phyloP scores from a whole-genome alignment of 2,888 invertebrate species.

The Noctua janthe region DNA sequence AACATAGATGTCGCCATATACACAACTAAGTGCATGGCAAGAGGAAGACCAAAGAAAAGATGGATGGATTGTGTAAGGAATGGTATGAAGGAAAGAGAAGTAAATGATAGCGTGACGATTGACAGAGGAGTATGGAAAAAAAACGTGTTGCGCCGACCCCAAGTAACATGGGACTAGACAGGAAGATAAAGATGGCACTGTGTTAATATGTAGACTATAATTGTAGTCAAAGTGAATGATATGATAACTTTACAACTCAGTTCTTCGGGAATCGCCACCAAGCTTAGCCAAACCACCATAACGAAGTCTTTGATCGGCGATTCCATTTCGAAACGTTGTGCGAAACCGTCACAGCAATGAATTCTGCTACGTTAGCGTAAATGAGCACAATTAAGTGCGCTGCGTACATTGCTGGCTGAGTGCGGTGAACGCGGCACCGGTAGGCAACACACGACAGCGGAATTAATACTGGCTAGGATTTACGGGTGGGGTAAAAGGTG shows the following conservation, averaged over 20 bases:
- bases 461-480: conserved; percentile 53
- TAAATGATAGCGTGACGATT: too few relatives aligned
- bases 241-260: background rate
- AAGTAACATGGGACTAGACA: too few relatives aligned
- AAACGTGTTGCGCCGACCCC: too few relatives aligned
- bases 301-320: conserved; percentile 36
- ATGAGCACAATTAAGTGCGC: conserved; percentile 52
- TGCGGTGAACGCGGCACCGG: conserved; percentile 24
- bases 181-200: too few relatives aligned
- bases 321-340: conserved; percentile 43
- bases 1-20: too few relatives aligned
- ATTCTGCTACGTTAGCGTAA: conserved; percentile 31
- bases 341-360: conserved; percentile 20
- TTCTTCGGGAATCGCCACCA: background rate
- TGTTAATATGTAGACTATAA: too few relatives aligned
- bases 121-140: too few relatives aligned
- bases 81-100: too few relatives aligned
- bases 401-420: conserved; percentile 44
- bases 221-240: background rate
- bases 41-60: too few relatives aligned
- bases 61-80: too few relatives aligned
- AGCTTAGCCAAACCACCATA: conserved; percentile 8
- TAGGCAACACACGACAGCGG: conserved; percentile 48
- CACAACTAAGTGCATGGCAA: too few relatives aligned
- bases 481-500: background rate